Evolutionary conservation across 2,888 invertebrate species (phyloP), one percentile per base, ranked within the genome.

Genomic region (Heliconius erato): DNA sequence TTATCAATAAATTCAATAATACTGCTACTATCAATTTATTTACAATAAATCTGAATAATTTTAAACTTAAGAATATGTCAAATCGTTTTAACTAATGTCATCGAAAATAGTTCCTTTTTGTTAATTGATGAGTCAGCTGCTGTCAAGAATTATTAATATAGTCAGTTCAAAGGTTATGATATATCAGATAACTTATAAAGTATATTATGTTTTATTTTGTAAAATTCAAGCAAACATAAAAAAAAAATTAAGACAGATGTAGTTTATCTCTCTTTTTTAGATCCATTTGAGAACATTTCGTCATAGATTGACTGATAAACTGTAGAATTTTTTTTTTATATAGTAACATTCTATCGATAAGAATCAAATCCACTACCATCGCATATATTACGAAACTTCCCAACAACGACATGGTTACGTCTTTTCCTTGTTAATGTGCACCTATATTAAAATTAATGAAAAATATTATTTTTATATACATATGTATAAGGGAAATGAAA

Each of bases 111-210:
- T 59, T 40, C 2, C 9, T 63, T 76, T 26, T 76, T 6, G 16
- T 76, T 44, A 72, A 26, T 72, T 5, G 35, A 35, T 63, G 32
- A 76, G 59, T 35, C 76, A 40, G 35, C 26, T 63, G 16, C 63
- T 63, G 63, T 63, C 4, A 63, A 63, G 63, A 35, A 63, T 76
- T 63, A 76, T 63, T 76, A 63, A 26, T n/a, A 59, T 12, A 14
- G 9, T n/a, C 59, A 76, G 40, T 76, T 63, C 59, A 76, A 76
- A 76, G n/a, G 16, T 76, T 40, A 35, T 76, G n/a, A 63, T 76
- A 32, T n/a, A n/a, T 35, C 14, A n/a, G 32, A 76, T n/a, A 2
- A n/a, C 9, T 32, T 63, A 54, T n/a, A 40, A 16, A 40, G 63
- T 40, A 26, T 35, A 26, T 26, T 40, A 11, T 68, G 0, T 68